Evolutionary conservation across 2,888 invertebrate genomes (phyloP).

Genomic region (Iselma pallidipennis): DNA sequence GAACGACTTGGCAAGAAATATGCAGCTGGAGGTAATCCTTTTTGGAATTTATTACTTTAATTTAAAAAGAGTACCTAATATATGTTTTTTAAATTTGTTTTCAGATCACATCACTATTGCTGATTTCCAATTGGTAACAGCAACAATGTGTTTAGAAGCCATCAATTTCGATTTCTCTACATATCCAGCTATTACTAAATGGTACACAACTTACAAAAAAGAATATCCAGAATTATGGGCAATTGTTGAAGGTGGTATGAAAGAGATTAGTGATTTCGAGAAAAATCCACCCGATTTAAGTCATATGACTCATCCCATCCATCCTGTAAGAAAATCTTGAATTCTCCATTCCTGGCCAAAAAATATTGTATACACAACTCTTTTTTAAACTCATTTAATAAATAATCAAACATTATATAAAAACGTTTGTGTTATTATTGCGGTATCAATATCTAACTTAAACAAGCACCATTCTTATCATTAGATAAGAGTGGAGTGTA

Average conservation of each 20-base stretch:
- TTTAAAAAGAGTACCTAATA: not conserved
- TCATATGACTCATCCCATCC: constrained; percentile 72
- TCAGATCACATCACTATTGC: constrained; percentile 72
- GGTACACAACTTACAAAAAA: constrained; percentile 73
- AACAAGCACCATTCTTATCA: constrained; percentile 21
- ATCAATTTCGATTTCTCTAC: constrained; percentile 67
- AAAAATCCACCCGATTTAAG: constrained; percentile 75
- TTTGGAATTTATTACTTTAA: constrained; percentile 14
- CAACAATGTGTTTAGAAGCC: constrained; percentile 74
- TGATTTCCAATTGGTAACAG: constrained; percentile 72
- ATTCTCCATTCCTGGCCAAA: not conserved
- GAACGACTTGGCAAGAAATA: constrained; percentile 64
- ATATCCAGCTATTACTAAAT: constrained; percentile 64
- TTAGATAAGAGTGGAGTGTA: constrained; percentile 12
- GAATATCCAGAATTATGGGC: constrained; percentile 72
- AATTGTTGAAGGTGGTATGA: constrained; percentile 70
- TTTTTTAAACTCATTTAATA: too few relatives aligned
- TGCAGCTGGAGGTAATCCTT: constrained; percentile 62
- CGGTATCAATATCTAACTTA: constrained; percentile 16
- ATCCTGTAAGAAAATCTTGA: constrained; percentile 64
- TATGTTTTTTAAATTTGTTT: too few relatives aligned
- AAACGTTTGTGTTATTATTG: constrained; percentile 12
- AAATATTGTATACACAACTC: not conserved
- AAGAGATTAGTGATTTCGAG: constrained; percentile 68
- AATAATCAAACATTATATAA: constrained; percentile 8